Percentiles rank a stretch among this genome's conserved stretches.
Conservation (phyloP, 2,797 vertebrate genomes). For the Galago senegalensis region DNA sequence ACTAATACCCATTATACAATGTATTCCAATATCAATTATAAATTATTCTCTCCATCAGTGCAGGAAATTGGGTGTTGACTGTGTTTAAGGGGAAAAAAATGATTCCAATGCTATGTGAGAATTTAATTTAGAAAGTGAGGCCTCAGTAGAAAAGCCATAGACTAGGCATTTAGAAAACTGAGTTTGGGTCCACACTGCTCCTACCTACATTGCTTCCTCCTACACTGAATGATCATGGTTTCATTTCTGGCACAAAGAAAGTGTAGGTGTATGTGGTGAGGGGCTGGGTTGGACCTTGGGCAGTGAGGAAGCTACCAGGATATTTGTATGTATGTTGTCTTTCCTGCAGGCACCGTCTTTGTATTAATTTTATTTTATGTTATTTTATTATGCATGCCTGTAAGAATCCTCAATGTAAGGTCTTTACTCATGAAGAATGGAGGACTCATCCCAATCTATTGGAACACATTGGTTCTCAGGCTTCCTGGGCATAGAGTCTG, state of each 20-base stretch:
- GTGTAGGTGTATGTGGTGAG: too few species aligned
- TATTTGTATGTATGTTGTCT: background rate
- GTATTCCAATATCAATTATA: conserved; percentile 63
- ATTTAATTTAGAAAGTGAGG: conserved; percentile 25
- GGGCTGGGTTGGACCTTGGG: too few species aligned
- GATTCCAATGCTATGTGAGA: conserved; percentile 71
- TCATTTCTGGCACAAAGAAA: background rate
- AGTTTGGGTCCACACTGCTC: background rate
- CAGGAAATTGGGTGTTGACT: conserved; percentile 79
- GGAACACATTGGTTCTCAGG: background rate
- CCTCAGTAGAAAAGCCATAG: background rate
- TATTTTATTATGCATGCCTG: background rate
- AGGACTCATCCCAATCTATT: background rate
- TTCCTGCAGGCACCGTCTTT: background rate
- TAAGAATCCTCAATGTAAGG: background rate
- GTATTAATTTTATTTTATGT: background rate
- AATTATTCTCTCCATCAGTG: conserved; percentile 83
- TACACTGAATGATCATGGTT: background rate
- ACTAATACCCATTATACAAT: conserved; percentile 61
- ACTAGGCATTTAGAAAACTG: background rate
- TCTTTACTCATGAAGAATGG: background rate
- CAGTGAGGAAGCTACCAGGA: background rate
- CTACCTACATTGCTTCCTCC: background rate
- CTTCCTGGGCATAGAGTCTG: background rate
- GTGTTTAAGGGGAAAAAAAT: conserved; percentile 49